These are phyloP conservation scores for Trichopria drosophilae DNA, from an alignment of 2,888 invertebrate genomes.

Conservation along the genomic window DNA sequence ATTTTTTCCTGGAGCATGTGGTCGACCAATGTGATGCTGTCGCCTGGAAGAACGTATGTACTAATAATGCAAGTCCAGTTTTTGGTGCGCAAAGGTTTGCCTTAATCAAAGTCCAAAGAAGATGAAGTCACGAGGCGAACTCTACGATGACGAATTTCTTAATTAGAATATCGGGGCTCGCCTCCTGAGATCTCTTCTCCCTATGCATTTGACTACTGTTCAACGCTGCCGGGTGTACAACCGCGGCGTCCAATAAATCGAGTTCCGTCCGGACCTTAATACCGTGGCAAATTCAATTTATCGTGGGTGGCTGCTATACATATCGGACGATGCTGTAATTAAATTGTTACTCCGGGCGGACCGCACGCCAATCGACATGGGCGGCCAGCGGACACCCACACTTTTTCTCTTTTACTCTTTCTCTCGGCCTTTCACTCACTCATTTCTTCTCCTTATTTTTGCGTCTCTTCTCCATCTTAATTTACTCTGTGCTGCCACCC, in stretches of 20 bases:
- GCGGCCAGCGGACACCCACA: slow-evolving; percentile 55
- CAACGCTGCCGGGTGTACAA: slow-evolving; percentile 48
- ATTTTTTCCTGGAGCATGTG: too few relatives aligned
- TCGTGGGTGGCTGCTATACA: slow-evolving; percentile 58
- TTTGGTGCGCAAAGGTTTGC: too few relatives aligned
- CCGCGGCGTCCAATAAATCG: slow-evolving; percentile 48
- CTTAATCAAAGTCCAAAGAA: too few relatives aligned
- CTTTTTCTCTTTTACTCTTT: slow-evolving; percentile 40
- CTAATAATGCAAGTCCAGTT: too few relatives aligned
- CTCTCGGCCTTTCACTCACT: too few relatives aligned
- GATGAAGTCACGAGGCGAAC: slow-evolving; percentile 33
- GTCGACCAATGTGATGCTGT: too few relatives aligned
- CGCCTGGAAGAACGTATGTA: too few relatives aligned
- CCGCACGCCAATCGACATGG: slow-evolving; percentile 57
- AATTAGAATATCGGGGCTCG: slow-evolving; percentile 39
- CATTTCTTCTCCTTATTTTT: too few relatives aligned
- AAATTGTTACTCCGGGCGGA: slow-evolving; percentile 58
- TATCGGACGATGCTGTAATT: slow-evolving; percentile 56
- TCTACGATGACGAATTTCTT: slow-evolving; percentile 45
- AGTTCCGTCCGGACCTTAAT: slow-evolving; percentile 51
- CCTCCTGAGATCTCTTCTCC: slow-evolving; percentile 31
- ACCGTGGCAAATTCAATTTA: slow-evolving; percentile 59
- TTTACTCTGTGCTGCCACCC: too few relatives aligned
- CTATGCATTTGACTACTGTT: slow-evolving; percentile 51
- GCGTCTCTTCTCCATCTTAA: too few relatives aligned